Conservation (phyloP, 2,888 invertebrate genomes). For the Agrotis clavis region DNA sequence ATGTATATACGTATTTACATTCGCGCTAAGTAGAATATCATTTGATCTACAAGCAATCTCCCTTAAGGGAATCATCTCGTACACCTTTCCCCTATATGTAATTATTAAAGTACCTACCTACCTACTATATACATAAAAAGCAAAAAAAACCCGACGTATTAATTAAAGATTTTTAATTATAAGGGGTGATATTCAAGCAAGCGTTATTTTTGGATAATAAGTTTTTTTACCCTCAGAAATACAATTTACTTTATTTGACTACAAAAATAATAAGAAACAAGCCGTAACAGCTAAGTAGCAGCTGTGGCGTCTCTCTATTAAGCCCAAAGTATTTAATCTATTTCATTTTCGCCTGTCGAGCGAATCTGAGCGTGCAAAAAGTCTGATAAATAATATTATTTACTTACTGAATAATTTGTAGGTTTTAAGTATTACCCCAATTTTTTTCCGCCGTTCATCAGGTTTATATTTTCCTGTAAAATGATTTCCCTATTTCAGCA, state of each 20-base stretch:
- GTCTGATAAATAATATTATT: constrained; percentile 16
- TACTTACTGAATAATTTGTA: not conserved
- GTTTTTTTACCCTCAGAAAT: constrained; percentile 6
- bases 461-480: too few relatives aligned
- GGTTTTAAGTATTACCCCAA: not conserved
- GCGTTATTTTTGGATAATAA: not conserved
- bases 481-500: too few relatives aligned
- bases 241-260: constrained; percentile 18
- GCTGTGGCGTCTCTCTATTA: constrained; percentile 46
- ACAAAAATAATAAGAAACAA: constrained; percentile 27
- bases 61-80: too few relatives aligned
- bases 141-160: not conserved
- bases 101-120: too few relatives aligned
- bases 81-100: too few relatives aligned
- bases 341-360: constrained; percentile 42
- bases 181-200: not conserved
- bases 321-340: constrained; percentile 46
- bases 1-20: too few relatives aligned
- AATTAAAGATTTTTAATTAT: too few relatives aligned
- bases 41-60: too few relatives aligned
- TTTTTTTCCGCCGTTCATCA: too few relatives aligned
- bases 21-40: too few relatives aligned
- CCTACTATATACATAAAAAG: too few relatives aligned
- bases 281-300: constrained; percentile 20
- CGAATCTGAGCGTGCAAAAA: constrained; percentile 45